Percentiles rank a stretch among this genome's conserved stretches.
phyloP scores from a whole-genome alignment of 2,113 vertebrate species.

The Cisticola juncidis region DNA sequence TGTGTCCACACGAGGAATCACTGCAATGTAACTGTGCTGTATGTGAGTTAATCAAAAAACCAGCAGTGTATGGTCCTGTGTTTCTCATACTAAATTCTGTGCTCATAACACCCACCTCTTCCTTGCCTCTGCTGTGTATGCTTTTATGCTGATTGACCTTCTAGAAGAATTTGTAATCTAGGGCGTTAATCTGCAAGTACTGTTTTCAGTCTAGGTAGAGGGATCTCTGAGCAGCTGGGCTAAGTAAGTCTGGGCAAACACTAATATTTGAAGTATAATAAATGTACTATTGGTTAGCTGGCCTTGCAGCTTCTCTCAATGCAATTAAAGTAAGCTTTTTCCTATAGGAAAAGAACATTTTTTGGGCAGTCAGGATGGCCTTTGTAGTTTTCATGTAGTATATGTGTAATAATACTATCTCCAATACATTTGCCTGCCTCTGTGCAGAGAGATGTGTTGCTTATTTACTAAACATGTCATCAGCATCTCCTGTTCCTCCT shows the following conservation, averaged over 20 bases:
- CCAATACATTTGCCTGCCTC: not conserved
- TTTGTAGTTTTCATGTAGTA: not conserved
- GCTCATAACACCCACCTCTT: not conserved
- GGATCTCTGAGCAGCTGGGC: not conserved
- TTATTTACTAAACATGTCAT: conserved; percentile 15
- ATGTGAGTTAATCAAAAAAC: not conserved
- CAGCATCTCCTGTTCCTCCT: conserved; percentile 18
- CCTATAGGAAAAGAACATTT: not conserved
- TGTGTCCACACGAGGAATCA: not conserved
- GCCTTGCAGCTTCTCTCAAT: not conserved
- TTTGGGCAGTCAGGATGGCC: not conserved
- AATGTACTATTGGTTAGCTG: not conserved
- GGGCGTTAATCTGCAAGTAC: not conserved
- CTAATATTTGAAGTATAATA: not conserved
- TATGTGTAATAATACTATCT: not conserved
- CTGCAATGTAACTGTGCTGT: not conserved
- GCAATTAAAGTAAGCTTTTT: not conserved
- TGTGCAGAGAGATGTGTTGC: not conserved
- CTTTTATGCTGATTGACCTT: not conserved
- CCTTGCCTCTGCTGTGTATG: not conserved
- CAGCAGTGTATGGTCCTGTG: rapidly evolving
- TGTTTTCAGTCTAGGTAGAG: not conserved
- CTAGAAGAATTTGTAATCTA: not conserved
- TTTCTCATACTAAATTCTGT: not conserved
- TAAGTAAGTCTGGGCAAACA: not conserved